These are phyloP conservation scores for Urocynchramus pylzowi DNA, from an alignment of 2,113 vertebrate genomes.

Conservation along the genomic window DNA sequence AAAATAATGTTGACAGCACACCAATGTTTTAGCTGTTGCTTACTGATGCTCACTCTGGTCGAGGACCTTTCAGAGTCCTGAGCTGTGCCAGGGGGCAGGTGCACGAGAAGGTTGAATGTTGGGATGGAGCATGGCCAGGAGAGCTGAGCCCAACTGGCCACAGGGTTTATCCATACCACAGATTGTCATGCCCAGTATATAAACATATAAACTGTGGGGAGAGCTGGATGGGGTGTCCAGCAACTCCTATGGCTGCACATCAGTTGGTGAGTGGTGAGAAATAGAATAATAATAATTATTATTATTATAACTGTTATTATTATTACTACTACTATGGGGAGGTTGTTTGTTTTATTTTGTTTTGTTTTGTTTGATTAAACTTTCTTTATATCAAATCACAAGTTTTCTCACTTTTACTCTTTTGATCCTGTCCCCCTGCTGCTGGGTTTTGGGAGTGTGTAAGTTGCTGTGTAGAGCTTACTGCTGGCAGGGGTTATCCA, in stretches of 20 bases:
- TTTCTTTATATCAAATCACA: not conserved
- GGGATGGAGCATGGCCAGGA: not conserved
- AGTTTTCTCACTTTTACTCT: not conserved
- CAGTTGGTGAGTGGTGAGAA: not conserved
- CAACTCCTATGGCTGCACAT: no score
- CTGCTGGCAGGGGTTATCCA: not conserved
- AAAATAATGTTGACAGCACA: not conserved
- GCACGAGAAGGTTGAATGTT: accelerated
- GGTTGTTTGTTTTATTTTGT: not conserved
- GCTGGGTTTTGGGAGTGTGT: not conserved
- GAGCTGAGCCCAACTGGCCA: not conserved
- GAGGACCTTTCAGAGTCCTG: not conserved
- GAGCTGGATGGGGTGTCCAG: not conserved
- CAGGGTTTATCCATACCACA: not conserved
- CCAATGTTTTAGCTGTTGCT: not conserved
- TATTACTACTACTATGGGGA: no score
- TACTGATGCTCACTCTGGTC: not conserved
- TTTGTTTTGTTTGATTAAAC: not conserved
- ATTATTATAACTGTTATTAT: not conserved
- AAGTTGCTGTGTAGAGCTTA: not conserved
- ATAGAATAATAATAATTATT: not conserved
- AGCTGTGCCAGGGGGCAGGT: not conserved
- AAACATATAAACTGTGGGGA: not conserved
- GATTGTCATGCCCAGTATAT: no score
- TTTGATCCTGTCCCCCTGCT: no score